Conservation (phyloP, 2,797 vertebrate genomes). For the Moxostoma hubbsi region DNA sequence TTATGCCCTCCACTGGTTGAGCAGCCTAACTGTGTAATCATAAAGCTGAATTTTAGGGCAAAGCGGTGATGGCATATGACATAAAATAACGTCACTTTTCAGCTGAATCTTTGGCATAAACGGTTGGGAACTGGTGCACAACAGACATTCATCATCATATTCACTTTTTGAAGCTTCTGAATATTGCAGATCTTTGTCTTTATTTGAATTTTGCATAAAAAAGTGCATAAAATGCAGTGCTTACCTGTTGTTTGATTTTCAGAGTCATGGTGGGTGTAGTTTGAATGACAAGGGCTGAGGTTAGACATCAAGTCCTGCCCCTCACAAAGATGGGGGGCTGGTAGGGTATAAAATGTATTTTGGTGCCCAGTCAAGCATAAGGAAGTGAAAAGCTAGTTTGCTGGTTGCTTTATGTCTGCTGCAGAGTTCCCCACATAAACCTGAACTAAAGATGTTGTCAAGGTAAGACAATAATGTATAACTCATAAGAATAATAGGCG, state of each 20-base stretch:
- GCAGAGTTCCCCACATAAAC: conserved; percentile 61
- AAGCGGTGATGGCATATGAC: not conserved
- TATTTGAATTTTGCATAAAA: conserved; percentile 10
- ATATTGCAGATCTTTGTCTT: not conserved
- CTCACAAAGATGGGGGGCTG: conserved; percentile 64
- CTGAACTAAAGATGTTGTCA: conserved; percentile 64
- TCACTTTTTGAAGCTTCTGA: not conserved
- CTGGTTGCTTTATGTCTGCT: conserved; percentile 63
- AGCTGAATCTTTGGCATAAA: not conserved
- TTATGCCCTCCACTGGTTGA: conserved; percentile 69
- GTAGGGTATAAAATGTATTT: conserved; percentile 69
- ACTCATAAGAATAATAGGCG: not conserved
- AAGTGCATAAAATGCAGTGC: not conserved
- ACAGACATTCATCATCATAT: not conserved
- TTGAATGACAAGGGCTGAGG: conserved; percentile 52
- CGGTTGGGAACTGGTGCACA: not conserved
- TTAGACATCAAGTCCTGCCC: conserved; percentile 63
- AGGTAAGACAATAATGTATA: conserved; percentile 61
- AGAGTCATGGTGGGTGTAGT: conserved; percentile 26
- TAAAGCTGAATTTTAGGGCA: not conserved
- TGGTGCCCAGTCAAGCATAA: conserved; percentile 64
- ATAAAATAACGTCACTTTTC: not conserved
- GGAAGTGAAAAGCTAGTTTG: conserved; percentile 62
- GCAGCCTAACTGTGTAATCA: conserved; percentile 47
- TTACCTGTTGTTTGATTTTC: conserved; percentile 11